Evolutionary conservation across 2,113 vertebrate species (phyloP).

Genomic region (Chamaetylas fuelleborni): DNA sequence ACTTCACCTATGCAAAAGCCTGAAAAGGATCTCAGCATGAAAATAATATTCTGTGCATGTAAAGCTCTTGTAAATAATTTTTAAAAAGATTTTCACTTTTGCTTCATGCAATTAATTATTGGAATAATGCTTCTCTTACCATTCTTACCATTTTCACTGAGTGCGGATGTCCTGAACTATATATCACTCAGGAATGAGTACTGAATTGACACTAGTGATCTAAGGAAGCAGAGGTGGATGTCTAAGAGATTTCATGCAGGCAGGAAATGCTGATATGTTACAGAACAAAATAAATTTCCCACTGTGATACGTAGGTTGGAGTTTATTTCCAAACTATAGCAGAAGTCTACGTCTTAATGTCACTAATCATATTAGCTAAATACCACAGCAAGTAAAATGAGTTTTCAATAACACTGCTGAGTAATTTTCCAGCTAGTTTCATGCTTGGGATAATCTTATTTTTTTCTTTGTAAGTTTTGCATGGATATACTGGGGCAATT

Average conservation of each 20-base stretch:
- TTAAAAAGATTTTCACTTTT: background rate
- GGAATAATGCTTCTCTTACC: background rate
- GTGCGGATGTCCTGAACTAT: background rate
- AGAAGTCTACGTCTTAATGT: background rate
- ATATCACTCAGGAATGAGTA: background rate
- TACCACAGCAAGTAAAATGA: conserved; percentile 49
- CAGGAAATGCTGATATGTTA: background rate
- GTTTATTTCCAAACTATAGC: conserved; percentile 15
- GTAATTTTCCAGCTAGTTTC: conserved; percentile 56
- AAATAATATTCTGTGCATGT: background rate
- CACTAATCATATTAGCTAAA: conserved; percentile 60
- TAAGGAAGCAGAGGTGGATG: background rate
- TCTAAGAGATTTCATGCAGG: background rate
- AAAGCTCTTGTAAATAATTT: background rate
- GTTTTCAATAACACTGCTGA: conserved; percentile 45
- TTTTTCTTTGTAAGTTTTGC: conserved; percentile 60
- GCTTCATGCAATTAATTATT: background rate
- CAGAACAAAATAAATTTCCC: conserved; percentile 32
- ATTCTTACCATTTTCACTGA: background rate
- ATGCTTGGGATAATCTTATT: conserved; percentile 57
- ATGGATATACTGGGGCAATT: conserved; percentile 51
- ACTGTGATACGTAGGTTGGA: background rate
- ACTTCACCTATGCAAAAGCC: background rate
- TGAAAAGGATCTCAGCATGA: background rate
- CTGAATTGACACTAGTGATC: background rate